Base-by-base conservation (phyloP, 1,140 invertebrate genomes). In the Hycleus phaleratus region DNA sequence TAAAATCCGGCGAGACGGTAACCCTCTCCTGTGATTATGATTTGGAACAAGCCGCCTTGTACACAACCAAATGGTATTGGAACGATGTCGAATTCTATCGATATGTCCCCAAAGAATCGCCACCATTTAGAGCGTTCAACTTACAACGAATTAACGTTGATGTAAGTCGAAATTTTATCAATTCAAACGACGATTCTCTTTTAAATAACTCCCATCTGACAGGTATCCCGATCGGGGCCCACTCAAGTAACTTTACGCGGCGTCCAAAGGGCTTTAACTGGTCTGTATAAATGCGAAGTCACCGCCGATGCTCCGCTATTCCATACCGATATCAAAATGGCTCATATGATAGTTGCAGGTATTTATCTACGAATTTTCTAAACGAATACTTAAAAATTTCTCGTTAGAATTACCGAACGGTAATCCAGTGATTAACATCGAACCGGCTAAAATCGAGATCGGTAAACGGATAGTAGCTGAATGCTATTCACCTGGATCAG, bases 61-160 rank as follows among this genome's bases (percentile, higher is more conserved):
- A 93, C 71, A 86, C 86, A 1, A 86, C 92, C 62, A 85, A 89
- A 73, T 93, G 89, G 88, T 91, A 91, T 73, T 79, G 85, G 47
- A 82, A 83, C 40, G 84, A 85, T 44, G 79, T 81, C 12, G 90
- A 93, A 74, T 93, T 93, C 78, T 90, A 87, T 74, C 78, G 85
- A 64, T 90, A 82, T 68, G 79, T 83, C 4, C 84, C 86, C 0
- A 86, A 83, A 52, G 83, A 85, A 64, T 70, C 78, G 0, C 85
- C 85, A 7, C 81, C 85, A 3, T 81, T 82, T 25, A 78, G 78
- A 61, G 81, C 81, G 6, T 90, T 86, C 69, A 75, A 79, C 1
- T 73, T 86, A 40, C 76, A 79, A 3, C 84, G 84, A 49, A 80
- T 90, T 49, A 78, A 79, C 63, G 85, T 91, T 26, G 85, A 90